Base-by-base conservation (phyloP, 1,140 invertebrate genomes). In the Ruditapes philippinarum region DNA sequence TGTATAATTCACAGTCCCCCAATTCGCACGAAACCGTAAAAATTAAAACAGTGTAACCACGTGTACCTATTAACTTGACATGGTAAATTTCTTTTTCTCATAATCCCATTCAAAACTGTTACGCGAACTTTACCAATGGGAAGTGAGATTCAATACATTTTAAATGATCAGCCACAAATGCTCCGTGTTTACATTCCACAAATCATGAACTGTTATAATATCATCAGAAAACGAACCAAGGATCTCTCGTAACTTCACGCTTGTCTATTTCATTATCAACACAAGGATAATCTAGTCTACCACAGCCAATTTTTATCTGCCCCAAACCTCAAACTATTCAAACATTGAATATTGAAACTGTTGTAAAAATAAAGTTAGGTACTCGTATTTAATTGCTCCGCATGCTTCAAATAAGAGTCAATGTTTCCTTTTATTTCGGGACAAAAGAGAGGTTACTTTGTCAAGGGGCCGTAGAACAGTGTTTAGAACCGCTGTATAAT, bases 401-500 rank as follows among this genome's bases (percentile, higher is more conserved):
- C n/a, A 40, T 45, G 36, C 28, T 45, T 73, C 40, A 22, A 45
- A 19, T 40, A 4, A 45, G 40, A 73, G 68, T 38, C 36, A 73
- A 73, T 45, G 68, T 73, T 73, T 22, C 40, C 22, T 73, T 73
- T 73, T 73, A 25, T 73, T 40, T 5, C 5, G 1, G 7, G 40
- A 73, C 68, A 73, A 73, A 38, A 19, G 68, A 22, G 36, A 45
- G 68, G 40, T 40, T 38, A 45, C 68, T 73, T 73, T 73, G 36
- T 38, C 40, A 73, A 73, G 40, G 68, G 68, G 40, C 68, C 68
- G 68, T 73, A 40, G 40, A 38, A 73, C 68, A 73, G 68, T 45
- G 36, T 45, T 38, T 40, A 7, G 14, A 73, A 38, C 40, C 22
- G 17, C 33, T 25, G 33, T 73, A 73, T 73, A 73, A 73, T 73